Evolutionary conservation across 2,797 vertebrate species (phyloP).

Genomic region (Dallia pectoralis): DNA sequence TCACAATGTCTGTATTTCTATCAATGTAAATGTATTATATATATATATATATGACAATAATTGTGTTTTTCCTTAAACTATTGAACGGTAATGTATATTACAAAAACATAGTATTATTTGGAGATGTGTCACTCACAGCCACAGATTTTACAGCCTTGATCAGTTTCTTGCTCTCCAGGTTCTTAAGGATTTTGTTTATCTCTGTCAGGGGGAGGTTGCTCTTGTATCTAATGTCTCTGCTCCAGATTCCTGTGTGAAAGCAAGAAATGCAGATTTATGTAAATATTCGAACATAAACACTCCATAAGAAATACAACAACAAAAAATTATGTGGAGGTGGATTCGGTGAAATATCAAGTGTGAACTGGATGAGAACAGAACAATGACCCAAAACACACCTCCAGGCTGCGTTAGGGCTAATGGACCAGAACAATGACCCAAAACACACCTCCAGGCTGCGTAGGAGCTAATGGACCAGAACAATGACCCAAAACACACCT

Average conservation of each 20-base stretch:
- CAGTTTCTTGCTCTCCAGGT: conserved; percentile 97
- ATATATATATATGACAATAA: too few species aligned
- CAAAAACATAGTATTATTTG: background rate
- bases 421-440: too few species aligned
- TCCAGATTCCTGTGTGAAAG: conserved; percentile 88
- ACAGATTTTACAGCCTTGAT: conserved; percentile 98
- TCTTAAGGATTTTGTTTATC: conserved; percentile 98
- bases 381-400: too few species aligned
- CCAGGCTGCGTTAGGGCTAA: too few species aligned
- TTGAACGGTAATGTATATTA: too few species aligned
- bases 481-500: too few species aligned
- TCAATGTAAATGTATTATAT: too few species aligned
- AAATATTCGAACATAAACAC: background rate
- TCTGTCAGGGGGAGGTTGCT: conserved; percentile 96
- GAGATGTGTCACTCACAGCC: conserved; percentile 80
- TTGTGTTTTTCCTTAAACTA: too few species aligned
- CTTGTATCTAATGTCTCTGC: conserved; percentile 94
- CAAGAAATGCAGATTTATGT: background rate
- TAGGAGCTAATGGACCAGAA: too few species aligned
- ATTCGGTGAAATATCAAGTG: background rate
- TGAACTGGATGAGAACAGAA: background rate
- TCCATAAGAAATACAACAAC: background rate
- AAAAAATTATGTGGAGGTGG: background rate
- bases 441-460: too few species aligned
- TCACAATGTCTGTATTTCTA: too few species aligned